These are phyloP conservation scores for Frankliniella fusca DNA, from an alignment of 2,888 invertebrate species.

Conservation along the genomic window DNA sequence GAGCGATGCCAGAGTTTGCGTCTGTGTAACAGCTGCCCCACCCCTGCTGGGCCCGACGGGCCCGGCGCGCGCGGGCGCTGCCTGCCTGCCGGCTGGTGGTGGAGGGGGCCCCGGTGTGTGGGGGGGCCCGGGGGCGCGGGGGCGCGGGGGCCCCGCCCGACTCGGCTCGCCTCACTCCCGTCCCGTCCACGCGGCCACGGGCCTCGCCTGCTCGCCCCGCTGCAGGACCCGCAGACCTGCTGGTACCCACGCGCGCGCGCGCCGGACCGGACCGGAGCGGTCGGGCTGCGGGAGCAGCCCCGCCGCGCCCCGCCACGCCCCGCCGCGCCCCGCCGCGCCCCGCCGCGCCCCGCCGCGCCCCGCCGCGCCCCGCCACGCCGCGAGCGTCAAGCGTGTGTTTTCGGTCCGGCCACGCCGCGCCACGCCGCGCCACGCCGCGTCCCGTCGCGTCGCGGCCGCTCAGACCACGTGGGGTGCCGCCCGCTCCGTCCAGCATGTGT, in stretches of 20 bases:
- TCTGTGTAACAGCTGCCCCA: neutral
- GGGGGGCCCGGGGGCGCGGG: neutral
- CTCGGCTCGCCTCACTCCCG: neutral
- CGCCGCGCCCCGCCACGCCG: too few relatives aligned
- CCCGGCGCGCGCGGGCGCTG: neutral
- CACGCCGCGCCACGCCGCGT: too few relatives aligned
- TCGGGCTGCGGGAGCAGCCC: neutral
- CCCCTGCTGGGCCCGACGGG: neutral
- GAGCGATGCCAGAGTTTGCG: too few relatives aligned
- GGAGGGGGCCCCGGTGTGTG: neutral
- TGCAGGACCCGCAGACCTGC: neutral
- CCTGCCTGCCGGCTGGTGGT: neutral
- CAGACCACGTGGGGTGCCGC: too few relatives aligned
- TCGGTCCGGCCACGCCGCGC: too few relatives aligned
- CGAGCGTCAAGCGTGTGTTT: too few relatives aligned
- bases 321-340: neutral
- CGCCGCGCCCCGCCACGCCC: neutral
- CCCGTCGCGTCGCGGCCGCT: too few relatives aligned
- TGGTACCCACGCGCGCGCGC: too few relatives aligned
- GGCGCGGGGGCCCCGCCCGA: neutral
- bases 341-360: neutral
- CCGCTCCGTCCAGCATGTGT: too few relatives aligned
- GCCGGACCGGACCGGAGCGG: too few relatives aligned
- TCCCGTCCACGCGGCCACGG: slow-evolving; percentile 46
- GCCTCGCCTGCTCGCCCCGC: slow-evolving; percentile 47